Base-by-base conservation (phyloP, 2,888 invertebrate genomes). In the Acleris laterana region DNA sequence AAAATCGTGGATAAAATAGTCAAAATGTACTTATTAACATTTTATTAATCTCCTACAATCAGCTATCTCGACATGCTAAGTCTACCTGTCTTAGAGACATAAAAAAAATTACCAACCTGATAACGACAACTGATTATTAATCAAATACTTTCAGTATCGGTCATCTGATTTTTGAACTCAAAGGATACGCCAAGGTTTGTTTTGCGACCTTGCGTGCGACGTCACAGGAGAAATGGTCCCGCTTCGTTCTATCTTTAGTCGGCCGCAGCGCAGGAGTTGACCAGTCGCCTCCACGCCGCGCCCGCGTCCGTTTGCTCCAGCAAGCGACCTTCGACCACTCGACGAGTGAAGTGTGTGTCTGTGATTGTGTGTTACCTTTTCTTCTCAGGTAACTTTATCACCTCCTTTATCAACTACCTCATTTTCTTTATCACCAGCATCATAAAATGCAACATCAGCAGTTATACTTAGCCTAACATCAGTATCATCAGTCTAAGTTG, bases 201-300 rank as follows among this genome's bases (percentile, higher is more conserved):
- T 87, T 84, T 76, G 77, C 82, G 84, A 87, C 91, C 90, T 91
- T 91, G 89, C 71, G 68, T 48, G 38, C 52, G 49, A 56, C 78
- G 81, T 83, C 82, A 83, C 80, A 78, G 78, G 83, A 79, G 88
- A 84, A 85, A 85, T 85, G 82, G 82, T 77, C 63, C 66, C 70
- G 76, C 72, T 69, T 68, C 74, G 83, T 71, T 83, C 91, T 91
- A 92, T 81, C 83, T 84, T 83, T 92, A 92, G 88, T 84, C 71
- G 79, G 77, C 73, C 73, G 75, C 81, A 72, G 73, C 80, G 71
- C 79, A 78, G 79, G 74, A 72, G 77, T 64, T 67, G 73, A 77
- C 74, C 90, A 93, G 93, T 93, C 91, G 92, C 89, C 87, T 83
- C 88, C 86, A 85, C 86, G 87, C 90, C 88, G 90, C 89, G 91